phyloP scores from a whole-genome alignment of 2,113 vertebrate genomes.

The Halichoerus grypus region DNA sequence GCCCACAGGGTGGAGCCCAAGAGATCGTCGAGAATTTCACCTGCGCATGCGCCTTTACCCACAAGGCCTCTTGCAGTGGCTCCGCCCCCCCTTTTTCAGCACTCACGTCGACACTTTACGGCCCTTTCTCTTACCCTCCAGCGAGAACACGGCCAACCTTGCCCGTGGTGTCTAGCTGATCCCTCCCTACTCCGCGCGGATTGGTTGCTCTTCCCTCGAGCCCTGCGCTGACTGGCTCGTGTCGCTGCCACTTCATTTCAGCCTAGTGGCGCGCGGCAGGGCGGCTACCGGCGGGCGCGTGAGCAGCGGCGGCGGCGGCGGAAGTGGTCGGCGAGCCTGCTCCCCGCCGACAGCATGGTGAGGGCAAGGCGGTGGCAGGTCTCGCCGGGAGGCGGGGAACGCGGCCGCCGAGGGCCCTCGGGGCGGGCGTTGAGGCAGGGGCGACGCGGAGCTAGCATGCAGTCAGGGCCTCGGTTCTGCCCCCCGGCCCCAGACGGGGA shows the following conservation, averaged over 20 bases:
- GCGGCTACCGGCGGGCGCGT: neutral
- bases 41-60: constrained; percentile 25
- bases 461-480: neutral
- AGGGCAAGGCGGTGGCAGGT: constrained; percentile 3
- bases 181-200: neutral
- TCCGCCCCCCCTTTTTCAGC: constrained; percentile 64
- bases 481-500: neutral
- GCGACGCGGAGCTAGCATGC: neutral
- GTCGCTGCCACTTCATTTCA: constrained; percentile 60
- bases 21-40: rapidly evolving
- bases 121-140: neutral
- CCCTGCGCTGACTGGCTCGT: constrained; percentile 18
- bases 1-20: neutral
- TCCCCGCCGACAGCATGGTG: constrained; percentile 74
- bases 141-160: neutral
- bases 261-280: constrained; percentile 40
- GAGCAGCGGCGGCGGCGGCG: constrained; percentile 37
- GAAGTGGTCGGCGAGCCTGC: constrained; percentile 43
- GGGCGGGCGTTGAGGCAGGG: neutral
- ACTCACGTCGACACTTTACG: constrained; percentile 65
- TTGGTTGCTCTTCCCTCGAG: neutral
- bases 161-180: neutral
- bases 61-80: neutral
- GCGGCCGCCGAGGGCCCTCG: neutral
- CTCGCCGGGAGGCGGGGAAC: neutral